phyloP scores from a whole-genome alignment of 2,888 invertebrate species.

The Metellina segmentata region DNA sequence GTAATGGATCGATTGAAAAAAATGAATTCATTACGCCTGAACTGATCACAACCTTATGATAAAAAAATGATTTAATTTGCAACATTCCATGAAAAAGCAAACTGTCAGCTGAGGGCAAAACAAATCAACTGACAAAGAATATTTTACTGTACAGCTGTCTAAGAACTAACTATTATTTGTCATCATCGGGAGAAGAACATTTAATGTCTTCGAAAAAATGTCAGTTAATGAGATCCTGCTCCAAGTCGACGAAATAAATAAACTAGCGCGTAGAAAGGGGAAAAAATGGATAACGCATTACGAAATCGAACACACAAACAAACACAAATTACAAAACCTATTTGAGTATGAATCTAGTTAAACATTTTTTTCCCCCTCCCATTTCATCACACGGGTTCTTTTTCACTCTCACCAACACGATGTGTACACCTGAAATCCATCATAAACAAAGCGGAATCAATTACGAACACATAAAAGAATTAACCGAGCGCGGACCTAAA shows the following conservation, averaged over 20 bases:
- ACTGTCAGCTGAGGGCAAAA: too few species aligned
- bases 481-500: constrained; percentile 67
- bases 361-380: not conserved
- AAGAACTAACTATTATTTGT: too few species aligned
- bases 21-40: too few species aligned
- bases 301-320: not conserved
- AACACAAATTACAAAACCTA: not conserved
- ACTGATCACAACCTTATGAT: too few species aligned
- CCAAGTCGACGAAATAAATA: not conserved
- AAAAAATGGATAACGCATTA: not conserved
- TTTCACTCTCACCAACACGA: not conserved
- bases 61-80: too few species aligned
- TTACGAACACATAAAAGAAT: constrained; percentile 46
- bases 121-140: too few species aligned
- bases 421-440: not conserved
- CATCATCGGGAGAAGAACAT: too few species aligned
- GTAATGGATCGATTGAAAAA: too few species aligned
- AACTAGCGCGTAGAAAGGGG: not conserved
- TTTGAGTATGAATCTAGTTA: not conserved
- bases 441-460: constrained; percentile 53
- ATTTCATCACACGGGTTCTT: constrained; percentile 18
- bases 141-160: too few species aligned
- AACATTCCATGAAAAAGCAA: too few species aligned
- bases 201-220: too few species aligned
- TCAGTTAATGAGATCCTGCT: too few species aligned